Percentiles rank a stretch among this genome's conserved stretches.
Conservation (phyloP, 2,888 invertebrate species). For the Apamea sordens region DNA sequence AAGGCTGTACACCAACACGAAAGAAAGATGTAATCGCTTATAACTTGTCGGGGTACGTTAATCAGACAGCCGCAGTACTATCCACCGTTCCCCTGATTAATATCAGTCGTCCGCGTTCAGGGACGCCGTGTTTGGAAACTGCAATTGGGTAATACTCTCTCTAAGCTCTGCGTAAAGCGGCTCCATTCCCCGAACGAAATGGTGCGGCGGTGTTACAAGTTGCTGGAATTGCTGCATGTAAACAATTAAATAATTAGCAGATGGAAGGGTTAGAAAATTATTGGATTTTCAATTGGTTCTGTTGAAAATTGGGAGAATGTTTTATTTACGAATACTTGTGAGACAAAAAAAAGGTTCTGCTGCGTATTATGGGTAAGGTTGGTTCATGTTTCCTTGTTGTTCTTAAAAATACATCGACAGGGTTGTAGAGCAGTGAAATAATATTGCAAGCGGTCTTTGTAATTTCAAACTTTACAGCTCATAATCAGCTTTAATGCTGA, state of each 20-base stretch:
- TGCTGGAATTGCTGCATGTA: conserved; percentile 34
- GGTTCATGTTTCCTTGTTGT: neutral
- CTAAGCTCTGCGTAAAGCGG: conserved; percentile 51
- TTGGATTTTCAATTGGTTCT: conserved; percentile 2
- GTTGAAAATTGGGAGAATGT: conserved; percentile 1
- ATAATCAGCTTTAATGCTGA: neutral
- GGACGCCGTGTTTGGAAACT: conserved; percentile 61
- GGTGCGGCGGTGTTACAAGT: conserved; percentile 32
- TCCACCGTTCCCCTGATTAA: conserved; percentile 67
- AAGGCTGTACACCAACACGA: neutral
- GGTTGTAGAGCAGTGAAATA: neutral
- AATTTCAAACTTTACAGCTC: too few relatives aligned
- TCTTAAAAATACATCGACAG: neutral
- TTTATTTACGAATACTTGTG: neutral
- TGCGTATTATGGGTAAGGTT: neutral
- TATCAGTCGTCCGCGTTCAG: conserved; percentile 63
- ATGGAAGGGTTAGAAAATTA: conserved; percentile 14
- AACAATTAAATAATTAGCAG: conserved; percentile 15
- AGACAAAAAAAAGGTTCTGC: neutral
- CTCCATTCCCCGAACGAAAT: conserved; percentile 19
- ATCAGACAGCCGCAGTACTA: conserved; percentile 61
- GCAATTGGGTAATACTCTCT: conserved; percentile 66
- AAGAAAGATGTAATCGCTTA: neutral
- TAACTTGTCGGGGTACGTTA: conserved; percentile 49
- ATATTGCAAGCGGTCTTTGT: neutral